These are phyloP conservation scores for Spatulosminthurus flaviceps DNA, from an alignment of 2,888 invertebrate species.

Conservation along the genomic window DNA sequence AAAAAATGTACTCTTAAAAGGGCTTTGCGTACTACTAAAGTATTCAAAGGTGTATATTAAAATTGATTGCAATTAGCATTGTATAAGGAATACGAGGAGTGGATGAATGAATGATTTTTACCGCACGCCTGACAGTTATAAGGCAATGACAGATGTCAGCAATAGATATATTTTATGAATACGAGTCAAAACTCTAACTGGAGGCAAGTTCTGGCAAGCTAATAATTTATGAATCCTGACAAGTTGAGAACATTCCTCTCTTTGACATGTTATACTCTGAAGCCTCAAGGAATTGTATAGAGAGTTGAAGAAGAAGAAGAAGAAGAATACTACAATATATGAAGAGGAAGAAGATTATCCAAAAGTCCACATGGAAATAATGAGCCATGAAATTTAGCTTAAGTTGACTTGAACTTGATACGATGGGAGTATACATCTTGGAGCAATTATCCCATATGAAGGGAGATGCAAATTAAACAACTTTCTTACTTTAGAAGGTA, in stretches of 20 bases:
- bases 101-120: too few relatives aligned
- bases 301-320: neutral
- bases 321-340: too few relatives aligned
- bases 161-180: too few relatives aligned
- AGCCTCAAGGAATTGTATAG: too few relatives aligned
- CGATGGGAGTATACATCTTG: neutral
- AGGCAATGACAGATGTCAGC: conserved; percentile 5
- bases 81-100: too few relatives aligned
- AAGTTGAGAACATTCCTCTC: too few relatives aligned
- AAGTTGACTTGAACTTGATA: neutral
- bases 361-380: neutral
- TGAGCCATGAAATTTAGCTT: conserved; percentile 24
- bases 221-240: neutral
- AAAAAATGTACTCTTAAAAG: too few relatives aligned
- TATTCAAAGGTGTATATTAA: too few relatives aligned
- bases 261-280: too few relatives aligned
- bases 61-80: too few relatives aligned
- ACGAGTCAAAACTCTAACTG: neutral
- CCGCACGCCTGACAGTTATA: neutral
- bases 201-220: neutral
- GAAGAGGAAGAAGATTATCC: neutral
- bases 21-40: too few relatives aligned
- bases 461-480: neutral
- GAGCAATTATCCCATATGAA: conserved; percentile 3
- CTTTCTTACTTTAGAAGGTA: conserved; percentile 2